Evolutionary conservation across 2,113 vertebrate species (phyloP), one percentile per base, ranked within the genome.

Genomic region (Motacilla alba): DNA sequence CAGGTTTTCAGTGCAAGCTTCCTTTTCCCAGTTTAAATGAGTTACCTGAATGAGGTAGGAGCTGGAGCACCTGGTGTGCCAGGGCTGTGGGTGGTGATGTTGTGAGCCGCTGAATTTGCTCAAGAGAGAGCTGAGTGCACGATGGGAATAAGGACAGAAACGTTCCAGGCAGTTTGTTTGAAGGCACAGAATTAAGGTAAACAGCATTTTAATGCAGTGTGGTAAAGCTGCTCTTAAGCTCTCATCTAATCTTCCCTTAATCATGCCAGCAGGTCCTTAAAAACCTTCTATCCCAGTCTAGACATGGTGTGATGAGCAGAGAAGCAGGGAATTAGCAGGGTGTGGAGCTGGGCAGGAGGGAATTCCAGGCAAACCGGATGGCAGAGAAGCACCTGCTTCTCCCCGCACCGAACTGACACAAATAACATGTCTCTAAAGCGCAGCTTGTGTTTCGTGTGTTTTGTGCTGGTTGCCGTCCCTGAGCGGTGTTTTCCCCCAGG

Each of bases 401-500:
- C 73, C 14, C 56, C 4, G 0, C 33, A 0, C 35, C 10, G 44
- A 10, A 5, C 22, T 44, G 1, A 3, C 14, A 39, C 1, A 7
- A 60, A 37, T 6, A 12, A 8, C 23, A 52, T 27, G 8, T 4
- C 6, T 44, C 1, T 4, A 0, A 49, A 15, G 11, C 10, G 11
- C 75, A 37, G 4, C 44, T 60, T 11, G 23, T 75, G 7, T 35
- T 35, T 35, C 7, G 35, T 35, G 78, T 58, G 81, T 11, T 88
- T 9, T 49, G 20, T 35, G 52, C 43, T 8, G 8, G 4, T 10
- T 73, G 30, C 88, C 67, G 15, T n/a, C 11, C 14, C 20, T 74
- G 16, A n/a, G 58, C 74, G 91, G 47, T 89, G 37, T 81, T 94
- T 92, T 18, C 43, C 8, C 31, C 9, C 95, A 99, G 99, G 97